These are phyloP conservation scores for Megalopta genalis DNA, from an alignment of 1,140 invertebrate species.

Conservation along the genomic window DNA sequence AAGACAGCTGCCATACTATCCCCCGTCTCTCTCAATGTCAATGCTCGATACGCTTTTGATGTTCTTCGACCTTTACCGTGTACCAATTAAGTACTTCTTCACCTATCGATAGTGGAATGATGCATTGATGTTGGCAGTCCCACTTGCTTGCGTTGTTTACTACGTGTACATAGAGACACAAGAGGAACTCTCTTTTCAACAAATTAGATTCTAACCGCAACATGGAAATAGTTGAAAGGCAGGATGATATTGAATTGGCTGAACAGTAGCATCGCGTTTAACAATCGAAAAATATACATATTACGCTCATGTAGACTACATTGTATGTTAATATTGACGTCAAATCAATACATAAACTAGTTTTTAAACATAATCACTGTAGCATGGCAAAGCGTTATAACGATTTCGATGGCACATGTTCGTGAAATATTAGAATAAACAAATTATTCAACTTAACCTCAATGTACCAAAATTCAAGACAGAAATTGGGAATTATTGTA, in stretches of 20 bases:
- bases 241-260: not conserved
- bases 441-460: not conserved
- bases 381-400: not conserved
- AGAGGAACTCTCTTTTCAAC: not conserved
- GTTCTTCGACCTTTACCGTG: conserved; percentile 7
- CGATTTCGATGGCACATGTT: not conserved
- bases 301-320: not conserved
- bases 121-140: not conserved
- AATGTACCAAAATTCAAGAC: not conserved
- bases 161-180: too few species aligned
- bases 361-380: not conserved
- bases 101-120: not conserved
- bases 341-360: not conserved
- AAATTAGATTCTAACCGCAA: conserved; percentile 1
- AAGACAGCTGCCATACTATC: conserved; percentile 31
- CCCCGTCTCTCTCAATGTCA: conserved; percentile 14
- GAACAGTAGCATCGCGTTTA: not conserved
- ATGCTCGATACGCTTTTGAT: conserved; percentile 15
- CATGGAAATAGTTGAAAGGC: conserved; percentile 5
- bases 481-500: not conserved
- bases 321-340: not conserved
- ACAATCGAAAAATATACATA: not conserved
- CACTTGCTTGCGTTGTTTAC: not conserved
- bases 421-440: not conserved
- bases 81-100: not conserved